Base-by-base conservation (phyloP, 2,888 invertebrate species). In the Achlya flavicornis region DNA sequence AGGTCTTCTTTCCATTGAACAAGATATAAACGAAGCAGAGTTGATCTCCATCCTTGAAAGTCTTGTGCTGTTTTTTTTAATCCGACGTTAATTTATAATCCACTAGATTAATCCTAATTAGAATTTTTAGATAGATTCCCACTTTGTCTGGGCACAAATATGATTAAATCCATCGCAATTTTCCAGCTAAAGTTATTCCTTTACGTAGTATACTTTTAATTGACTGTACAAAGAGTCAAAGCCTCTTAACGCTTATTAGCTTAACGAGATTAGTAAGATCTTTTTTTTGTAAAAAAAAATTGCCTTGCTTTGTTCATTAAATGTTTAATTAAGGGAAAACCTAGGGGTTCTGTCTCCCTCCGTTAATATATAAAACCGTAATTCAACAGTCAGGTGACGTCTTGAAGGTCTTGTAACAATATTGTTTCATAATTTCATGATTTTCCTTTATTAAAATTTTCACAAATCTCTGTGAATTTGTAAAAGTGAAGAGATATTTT, bases 271-370 rank as follows among this genome's bases (percentile, higher is more conserved):
- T 70, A 73, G 69, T 64, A 66, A 66, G 66, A 66, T 66, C 65
- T 69, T 72, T 67, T 72, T 41, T 71, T 74, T 61, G 65, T 73
- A 71, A 66, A 64, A 70, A 67, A 70, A 74, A 69, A 70, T 70
- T 67, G 61, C 46, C 61, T 16, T 53, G 63, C 60, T 64, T 66
- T 68, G 70, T 74, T 72, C 66, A 69, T 74, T 73, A 65, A 58
- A 64, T 68, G 63, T 66, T 75, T 75, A 70, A 73, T 75, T 73
- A 70, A 58, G 61, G 58, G 64, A 35, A 66, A 59, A 12, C 53
- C 53, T 48, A 48, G 60, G 58, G 61, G 63, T 61, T 19, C 61
- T 63, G 63, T 61, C 58, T 63, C 63, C 38, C 26, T 60, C 19
- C 41, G 41, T 59, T 59, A 11, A 41, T 19, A 26, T 5, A 16